These are phyloP conservation scores for Seriola rivoliana DNA, from an alignment of 2,113 vertebrate genomes.

Conservation along the genomic window DNA sequence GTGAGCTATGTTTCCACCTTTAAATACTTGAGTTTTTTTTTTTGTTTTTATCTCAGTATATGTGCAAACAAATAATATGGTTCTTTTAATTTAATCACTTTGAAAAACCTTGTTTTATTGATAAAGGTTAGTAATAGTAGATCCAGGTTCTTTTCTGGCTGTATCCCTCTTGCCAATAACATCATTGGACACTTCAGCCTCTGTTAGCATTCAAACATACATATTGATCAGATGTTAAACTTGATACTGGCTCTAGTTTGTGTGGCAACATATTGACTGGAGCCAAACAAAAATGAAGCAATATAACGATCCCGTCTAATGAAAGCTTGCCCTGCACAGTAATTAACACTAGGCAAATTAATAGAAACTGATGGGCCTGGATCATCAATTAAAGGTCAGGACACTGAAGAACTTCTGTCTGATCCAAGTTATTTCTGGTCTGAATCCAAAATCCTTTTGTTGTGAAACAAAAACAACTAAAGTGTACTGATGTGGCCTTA, in stretches of 20 bases:
- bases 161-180: not conserved
- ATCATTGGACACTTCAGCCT: not conserved
- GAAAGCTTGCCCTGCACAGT: slow-evolving; percentile 47
- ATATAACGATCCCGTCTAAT: slow-evolving; percentile 60
- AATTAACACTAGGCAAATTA: slow-evolving; percentile 68
- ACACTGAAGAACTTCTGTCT: slow-evolving; percentile 37
- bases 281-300: slow-evolving; percentile 60
- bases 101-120: not conserved
- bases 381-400: slow-evolving; percentile 63
- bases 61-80: not conserved
- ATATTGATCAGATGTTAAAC: slow-evolving; percentile 43
- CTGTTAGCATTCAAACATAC: slow-evolving; percentile 28
- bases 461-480: slow-evolving; percentile 20
- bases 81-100: not conserved
- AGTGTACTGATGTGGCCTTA: not conserved
- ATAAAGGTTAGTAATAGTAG: not conserved
- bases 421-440: not conserved
- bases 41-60: not conserved
- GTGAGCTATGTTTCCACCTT: not conserved
- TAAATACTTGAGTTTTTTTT: no score
- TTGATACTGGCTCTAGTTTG: slow-evolving; percentile 40
- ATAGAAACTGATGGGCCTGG: slow-evolving; percentile 47
- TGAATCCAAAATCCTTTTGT: slow-evolving; percentile 5
- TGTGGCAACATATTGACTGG: slow-evolving; percentile 37
- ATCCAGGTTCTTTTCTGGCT: not conserved